Percentiles rank a stretch among this genome's conserved stretches.
These are phyloP conservation scores for Hucho hucho DNA, from an alignment of 2,113 vertebrate genomes.

Conservation along the genomic window DNA sequence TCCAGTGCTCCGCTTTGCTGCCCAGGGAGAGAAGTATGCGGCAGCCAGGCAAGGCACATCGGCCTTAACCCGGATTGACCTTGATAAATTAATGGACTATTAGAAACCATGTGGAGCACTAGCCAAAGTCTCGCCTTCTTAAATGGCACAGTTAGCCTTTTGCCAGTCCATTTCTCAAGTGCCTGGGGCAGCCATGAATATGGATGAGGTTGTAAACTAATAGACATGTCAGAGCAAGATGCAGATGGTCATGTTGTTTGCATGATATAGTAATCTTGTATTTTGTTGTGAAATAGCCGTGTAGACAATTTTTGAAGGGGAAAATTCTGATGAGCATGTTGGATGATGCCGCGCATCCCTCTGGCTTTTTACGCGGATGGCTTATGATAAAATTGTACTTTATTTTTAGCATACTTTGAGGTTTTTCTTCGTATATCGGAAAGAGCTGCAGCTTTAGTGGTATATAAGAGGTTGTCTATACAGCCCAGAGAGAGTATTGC, in stretches of 20 bases:
- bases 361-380: conserved; percentile 1
- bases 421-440: background rate
- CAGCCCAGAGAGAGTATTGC: background rate
- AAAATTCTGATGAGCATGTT: background rate
- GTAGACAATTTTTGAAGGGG: background rate
- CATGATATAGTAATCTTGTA: conserved; percentile 24
- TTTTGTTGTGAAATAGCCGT: conserved; percentile 17
- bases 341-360: background rate
- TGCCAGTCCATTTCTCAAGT: conserved; percentile 19
- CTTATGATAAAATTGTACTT: conserved; percentile 2
- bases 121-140: conserved; percentile 6
- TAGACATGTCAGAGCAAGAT: conserved; percentile 32
- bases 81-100: conserved; percentile 31
- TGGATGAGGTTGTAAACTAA: conserved; percentile 21
- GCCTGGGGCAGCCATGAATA: conserved; percentile 13
- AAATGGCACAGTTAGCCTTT: conserved; percentile 20
- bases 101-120: conserved; percentile 11
- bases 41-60: background rate
- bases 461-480: background rate
- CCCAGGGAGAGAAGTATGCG: conserved; percentile 27
- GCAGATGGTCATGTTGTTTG: conserved; percentile 16
- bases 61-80: conserved; percentile 46
- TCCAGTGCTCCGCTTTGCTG: conserved; percentile 27
- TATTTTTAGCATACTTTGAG: background rate
- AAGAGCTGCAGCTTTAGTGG: background rate